Percentiles rank a stretch among this genome's conserved stretches.
phyloP scores from a whole-genome alignment of 2,113 vertebrate genomes.

The Tetrax tetrax region DNA sequence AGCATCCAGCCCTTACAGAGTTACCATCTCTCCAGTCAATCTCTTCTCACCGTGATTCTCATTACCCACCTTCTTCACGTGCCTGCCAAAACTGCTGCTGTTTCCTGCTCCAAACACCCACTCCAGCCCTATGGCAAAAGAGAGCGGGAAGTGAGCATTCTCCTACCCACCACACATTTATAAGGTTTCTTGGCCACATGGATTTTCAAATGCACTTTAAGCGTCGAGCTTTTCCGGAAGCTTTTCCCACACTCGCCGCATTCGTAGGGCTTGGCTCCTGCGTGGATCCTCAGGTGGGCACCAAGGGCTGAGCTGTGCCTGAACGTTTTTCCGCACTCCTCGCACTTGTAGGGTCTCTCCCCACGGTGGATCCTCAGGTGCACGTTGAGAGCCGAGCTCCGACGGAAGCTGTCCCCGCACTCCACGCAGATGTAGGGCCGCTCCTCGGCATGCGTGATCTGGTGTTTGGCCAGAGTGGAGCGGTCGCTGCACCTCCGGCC shows the following conservation, averaged over 20 bases:
- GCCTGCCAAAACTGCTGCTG: not conserved
- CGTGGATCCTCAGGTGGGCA: constrained; percentile 70
- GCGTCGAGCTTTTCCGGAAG: constrained; percentile 60
- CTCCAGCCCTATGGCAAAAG: not conserved
- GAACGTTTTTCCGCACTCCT: constrained; percentile 58
- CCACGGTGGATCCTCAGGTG: constrained; percentile 50
- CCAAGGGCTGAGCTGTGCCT: constrained; percentile 67
- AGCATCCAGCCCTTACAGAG: not conserved
- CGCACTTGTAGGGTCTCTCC: constrained; percentile 36
- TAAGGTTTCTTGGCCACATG: constrained; percentile 83
- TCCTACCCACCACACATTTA: constrained; percentile 71
- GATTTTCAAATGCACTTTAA: constrained; percentile 81
- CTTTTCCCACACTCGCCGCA: constrained; percentile 56
- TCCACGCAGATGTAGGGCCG: constrained; percentile 36
- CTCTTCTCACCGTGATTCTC: not conserved
- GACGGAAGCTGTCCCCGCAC: constrained; percentile 38
- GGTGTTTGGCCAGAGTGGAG: constrained; percentile 20
- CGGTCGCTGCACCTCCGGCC: not conserved
- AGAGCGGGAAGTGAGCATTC: constrained; percentile 32
- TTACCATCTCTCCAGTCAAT: accelerated
- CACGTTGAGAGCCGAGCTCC: constrained; percentile 23
- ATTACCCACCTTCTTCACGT: not conserved
- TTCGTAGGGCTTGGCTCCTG: constrained; percentile 59
- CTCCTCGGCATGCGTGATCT: not conserved
- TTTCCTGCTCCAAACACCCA: not conserved